Base-by-base conservation (phyloP, 2,797 vertebrate species). In the Pseudotriccus pelzelni region DNA sequence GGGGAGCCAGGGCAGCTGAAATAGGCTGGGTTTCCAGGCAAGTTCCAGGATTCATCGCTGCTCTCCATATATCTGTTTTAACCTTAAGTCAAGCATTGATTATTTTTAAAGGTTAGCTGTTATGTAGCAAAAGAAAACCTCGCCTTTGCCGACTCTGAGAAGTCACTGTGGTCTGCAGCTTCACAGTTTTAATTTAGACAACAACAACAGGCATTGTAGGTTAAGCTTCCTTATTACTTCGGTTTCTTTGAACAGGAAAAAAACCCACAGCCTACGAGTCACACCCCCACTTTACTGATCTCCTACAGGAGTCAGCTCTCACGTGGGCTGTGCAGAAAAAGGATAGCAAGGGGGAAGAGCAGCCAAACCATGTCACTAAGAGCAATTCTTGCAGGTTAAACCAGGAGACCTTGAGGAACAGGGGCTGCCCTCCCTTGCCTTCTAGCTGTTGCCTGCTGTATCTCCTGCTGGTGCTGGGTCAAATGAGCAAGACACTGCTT, bases 41-140 rank as follows among this genome's bases (percentile, higher is more conserved):
- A 66, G 58, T 70, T 81, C 81, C 76, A 85, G 63, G 79, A 92
- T 88, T 84, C 73, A 44, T 72, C 77, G 63, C 68, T 69, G 37
- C 47, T 84, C 60, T 76, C 60, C 59, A 44, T 72, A 34, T 32
- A 76, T 68, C 79, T 87, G 28, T 64, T 92, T 92, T 86, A 95
- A 91, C 91, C 92, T 83, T 56, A 55, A 89, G 89, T 74, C 77
- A 78, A 81, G 87, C 55, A 91, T 22, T 89, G 85, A 95, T 96
- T 95, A 34, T 74, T 95, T 97, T 95, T 94, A 97, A 95, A 97
- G 90, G 95, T 97, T 96, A 96, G 74, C 77, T 74, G 83, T 75
- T 89, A 49, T 21, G 50, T 90, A 80, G 75, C 63, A 86, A 95
- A 94, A 88, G 63, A 84, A 94, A 70, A 41, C 16, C 18, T 49